Percentiles rank a stretch among this genome's conserved stretches.
phyloP scores from a whole-genome alignment of 2,113 vertebrate genomes.

The Dissostichus mawsoni region DNA sequence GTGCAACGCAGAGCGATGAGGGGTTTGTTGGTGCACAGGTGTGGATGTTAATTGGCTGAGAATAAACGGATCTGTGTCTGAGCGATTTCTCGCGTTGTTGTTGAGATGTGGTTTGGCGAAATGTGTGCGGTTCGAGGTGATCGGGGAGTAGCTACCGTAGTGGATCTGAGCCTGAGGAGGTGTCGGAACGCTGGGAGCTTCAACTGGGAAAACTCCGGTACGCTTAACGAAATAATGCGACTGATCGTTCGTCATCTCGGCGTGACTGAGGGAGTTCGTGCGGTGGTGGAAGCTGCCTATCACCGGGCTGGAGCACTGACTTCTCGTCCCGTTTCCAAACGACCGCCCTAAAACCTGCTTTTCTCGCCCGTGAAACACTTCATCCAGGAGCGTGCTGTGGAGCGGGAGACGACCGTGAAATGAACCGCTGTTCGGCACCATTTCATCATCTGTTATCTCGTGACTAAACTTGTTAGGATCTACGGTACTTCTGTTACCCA shows the following conservation, averaged over 20 bases:
- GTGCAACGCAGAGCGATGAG: constrained; percentile 39
- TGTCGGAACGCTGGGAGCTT: constrained; percentile 12
- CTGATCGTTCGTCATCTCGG: constrained; percentile 83
- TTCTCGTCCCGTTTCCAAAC: constrained; percentile 76
- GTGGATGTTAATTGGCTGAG: constrained; percentile 88
- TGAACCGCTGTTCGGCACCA: constrained; percentile 68
- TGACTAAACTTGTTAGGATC: constrained; percentile 83
- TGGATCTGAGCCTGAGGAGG: constrained; percentile 36
- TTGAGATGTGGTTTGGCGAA: constrained; percentile 76
- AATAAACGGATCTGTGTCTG: constrained; percentile 91
- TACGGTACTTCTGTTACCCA: constrained; percentile 67
- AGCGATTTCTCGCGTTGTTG: constrained; percentile 85
- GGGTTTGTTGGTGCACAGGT: constrained; percentile 65
- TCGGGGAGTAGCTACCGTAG: constrained; percentile 82
- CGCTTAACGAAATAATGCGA: constrained; percentile 71
- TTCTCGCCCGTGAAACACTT: constrained; percentile 84
- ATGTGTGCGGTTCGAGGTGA: constrained; percentile 66
- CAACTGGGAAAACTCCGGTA: constrained; percentile 26
- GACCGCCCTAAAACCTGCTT: constrained; percentile 77
- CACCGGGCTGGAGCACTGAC: constrained; percentile 89
- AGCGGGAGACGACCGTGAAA: constrained; percentile 83
- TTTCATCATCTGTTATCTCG: constrained; percentile 84
- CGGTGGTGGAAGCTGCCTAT: constrained; percentile 84
- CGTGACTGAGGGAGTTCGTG: constrained; percentile 85
- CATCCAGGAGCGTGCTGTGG: constrained; percentile 91